Conservation (phyloP, 2,797 vertebrate species). For the Sebastes steindachneri region DNA sequence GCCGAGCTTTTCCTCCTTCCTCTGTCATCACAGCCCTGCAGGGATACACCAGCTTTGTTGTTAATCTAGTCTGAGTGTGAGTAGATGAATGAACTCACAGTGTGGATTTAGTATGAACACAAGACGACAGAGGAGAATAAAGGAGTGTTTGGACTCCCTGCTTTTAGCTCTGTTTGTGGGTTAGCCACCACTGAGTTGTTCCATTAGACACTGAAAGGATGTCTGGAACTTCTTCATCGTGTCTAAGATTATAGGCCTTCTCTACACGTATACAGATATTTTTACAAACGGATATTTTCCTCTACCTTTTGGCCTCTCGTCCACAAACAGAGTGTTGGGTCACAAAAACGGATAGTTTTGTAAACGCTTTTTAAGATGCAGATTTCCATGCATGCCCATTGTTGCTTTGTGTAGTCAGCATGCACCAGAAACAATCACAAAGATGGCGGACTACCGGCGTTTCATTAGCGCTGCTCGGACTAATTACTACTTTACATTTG, state of each 20-base stretch:
- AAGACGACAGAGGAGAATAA: conserved; percentile 10
- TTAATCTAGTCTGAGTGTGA: conserved; percentile 40
- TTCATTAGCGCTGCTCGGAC: no score
- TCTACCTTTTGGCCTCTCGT: no score
- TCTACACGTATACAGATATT: no score
- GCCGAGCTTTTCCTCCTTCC: conserved; percentile 3
- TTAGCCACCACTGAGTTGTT: background rate
- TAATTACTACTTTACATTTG: no score
- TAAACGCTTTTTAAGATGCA: no score
- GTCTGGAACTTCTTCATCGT: background rate
- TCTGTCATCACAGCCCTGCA: conserved; percentile 22
- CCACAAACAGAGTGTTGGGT: no score
- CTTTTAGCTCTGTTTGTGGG: conserved; percentile 4
- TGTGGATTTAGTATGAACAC: conserved; percentile 30
- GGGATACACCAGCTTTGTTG: conserved; percentile 53
- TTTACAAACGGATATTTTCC: no score
- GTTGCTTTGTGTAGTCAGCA: no score
- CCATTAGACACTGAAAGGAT: conserved; percentile 3
- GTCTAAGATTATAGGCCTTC: background rate
- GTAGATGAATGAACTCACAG: conserved; percentile 38
- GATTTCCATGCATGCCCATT: no score
- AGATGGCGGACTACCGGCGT: no score
- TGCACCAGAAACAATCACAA: no score
- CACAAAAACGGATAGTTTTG: no score
- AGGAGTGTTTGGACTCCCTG: conserved; percentile 6